Evolutionary conservation across 2,113 vertebrate species (phyloP).

Genomic region (Anhinga anhinga): DNA sequence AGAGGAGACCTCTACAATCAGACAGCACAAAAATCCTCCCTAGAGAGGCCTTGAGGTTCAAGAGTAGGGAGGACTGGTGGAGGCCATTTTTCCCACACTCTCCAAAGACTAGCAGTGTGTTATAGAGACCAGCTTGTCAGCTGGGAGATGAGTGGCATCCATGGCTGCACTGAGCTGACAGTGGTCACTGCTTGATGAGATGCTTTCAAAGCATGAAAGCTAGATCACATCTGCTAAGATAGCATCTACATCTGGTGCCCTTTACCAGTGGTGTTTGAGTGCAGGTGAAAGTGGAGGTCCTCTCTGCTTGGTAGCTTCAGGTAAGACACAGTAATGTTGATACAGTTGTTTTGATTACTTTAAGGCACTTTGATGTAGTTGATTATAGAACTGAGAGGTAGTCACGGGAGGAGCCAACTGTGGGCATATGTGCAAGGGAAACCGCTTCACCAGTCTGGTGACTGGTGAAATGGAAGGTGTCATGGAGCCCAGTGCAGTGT

Average conservation of each 20-base stretch:
- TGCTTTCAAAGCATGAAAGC: neutral
- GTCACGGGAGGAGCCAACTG: neutral
- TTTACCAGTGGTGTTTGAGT: neutral
- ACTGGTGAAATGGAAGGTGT: neutral
- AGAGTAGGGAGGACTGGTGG: neutral
- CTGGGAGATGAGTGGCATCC: no score
- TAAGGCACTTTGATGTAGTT: neutral
- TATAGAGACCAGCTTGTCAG: neutral
- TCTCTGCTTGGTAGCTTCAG: neutral
- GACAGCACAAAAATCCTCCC: neutral
- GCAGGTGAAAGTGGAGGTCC: neutral
- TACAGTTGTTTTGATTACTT: neutral
- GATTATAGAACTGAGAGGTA: neutral
- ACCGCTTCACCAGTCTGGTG: neutral
- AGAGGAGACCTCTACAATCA: neutral
- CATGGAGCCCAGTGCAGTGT: neutral
- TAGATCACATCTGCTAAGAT: neutral
- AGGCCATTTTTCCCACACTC: neutral
- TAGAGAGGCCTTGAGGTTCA: neutral
- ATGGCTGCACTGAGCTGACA: neutral
- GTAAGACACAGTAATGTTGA: no score
- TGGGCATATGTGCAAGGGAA: neutral
- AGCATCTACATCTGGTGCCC: neutral
- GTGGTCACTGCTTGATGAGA: neutral
- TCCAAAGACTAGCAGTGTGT: neutral